phyloP scores from a whole-genome alignment of 2,888 invertebrate species.

The Theodoxus fluviatilis region DNA sequence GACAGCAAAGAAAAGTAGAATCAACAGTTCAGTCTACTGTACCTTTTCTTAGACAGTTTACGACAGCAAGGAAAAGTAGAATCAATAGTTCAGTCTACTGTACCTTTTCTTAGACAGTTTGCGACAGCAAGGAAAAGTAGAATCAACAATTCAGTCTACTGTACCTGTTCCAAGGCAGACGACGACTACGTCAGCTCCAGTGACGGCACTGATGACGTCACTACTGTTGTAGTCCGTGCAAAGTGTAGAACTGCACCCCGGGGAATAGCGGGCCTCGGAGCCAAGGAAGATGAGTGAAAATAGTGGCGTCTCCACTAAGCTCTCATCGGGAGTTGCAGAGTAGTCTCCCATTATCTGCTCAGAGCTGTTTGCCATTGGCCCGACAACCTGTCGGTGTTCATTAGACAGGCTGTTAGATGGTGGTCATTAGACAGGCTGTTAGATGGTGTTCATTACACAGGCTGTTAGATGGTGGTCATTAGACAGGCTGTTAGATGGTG shows the following conservation, averaged over 20 bases:
- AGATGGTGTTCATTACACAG: too few species aligned
- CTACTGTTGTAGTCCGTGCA: constrained; percentile 43
- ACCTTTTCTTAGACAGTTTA: background rate
- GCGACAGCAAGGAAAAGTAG: too few species aligned
- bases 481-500: too few species aligned
- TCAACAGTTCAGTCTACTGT: too few species aligned
- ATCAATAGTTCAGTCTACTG: too few species aligned
- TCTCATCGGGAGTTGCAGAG: constrained; percentile 39
- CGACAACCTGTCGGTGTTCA: constrained; percentile 55
- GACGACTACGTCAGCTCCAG: constrained; percentile 42
- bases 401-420: too few species aligned
- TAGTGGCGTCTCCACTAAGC: constrained; percentile 46
- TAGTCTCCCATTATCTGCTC: constrained; percentile 55
- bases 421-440: too few species aligned
- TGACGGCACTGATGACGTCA: constrained; percentile 40
- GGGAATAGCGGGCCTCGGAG: constrained; percentile 37
- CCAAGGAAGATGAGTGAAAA: constrained; percentile 41
- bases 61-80: too few species aligned
- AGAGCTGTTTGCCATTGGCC: constrained; percentile 58
- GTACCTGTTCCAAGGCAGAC: constrained; percentile 57
- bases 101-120: too few species aligned
- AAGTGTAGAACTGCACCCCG: constrained; percentile 46
- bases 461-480: too few species aligned
- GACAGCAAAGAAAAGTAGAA: too few species aligned
- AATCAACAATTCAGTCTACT: too few species aligned